Evolutionary conservation across 2,888 invertebrate genomes (phyloP).

Genomic region (Rhagonycha fulva): DNA sequence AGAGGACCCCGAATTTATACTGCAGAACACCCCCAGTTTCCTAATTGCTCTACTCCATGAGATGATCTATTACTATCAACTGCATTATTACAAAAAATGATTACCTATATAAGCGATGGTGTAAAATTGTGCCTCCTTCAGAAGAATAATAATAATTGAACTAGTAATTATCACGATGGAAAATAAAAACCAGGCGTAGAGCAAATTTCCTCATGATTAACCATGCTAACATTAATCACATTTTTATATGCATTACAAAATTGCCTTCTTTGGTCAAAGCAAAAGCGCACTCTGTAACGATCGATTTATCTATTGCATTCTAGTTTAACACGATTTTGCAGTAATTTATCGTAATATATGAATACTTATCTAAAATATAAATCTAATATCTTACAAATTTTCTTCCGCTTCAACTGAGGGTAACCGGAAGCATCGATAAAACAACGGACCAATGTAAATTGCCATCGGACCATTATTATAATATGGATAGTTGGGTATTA

Average conservation of each 20-base stretch:
- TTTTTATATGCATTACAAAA: not conserved
- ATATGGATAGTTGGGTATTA: no score
- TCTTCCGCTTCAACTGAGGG: no score
- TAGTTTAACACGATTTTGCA: not conserved
- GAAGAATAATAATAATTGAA: not conserved
- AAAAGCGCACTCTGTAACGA: not conserved
- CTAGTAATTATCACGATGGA: not conserved
- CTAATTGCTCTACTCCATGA: not conserved
- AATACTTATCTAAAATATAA: no score
- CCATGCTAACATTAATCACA: not conserved
- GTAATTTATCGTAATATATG: not conserved
- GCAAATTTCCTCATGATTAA: not conserved
- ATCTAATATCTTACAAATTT: no score
- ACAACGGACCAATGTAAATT: no score
- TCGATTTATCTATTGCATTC: not conserved
- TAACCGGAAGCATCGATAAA: no score
- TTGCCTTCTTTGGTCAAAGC: not conserved
- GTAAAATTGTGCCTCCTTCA: not conserved
- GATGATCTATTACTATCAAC: not conserved
- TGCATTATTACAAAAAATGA: not conserved
- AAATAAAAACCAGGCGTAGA: not conserved
- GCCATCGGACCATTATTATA: no score
- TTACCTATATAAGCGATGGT: not conserved
- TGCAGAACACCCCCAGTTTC: no score
- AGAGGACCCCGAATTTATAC: no score